A percentile compares a stretch with the other conserved stretches of the same genome.
phyloP scores from a whole-genome alignment of 2,888 invertebrate genomes.

The Orthosia gracilis region DNA sequence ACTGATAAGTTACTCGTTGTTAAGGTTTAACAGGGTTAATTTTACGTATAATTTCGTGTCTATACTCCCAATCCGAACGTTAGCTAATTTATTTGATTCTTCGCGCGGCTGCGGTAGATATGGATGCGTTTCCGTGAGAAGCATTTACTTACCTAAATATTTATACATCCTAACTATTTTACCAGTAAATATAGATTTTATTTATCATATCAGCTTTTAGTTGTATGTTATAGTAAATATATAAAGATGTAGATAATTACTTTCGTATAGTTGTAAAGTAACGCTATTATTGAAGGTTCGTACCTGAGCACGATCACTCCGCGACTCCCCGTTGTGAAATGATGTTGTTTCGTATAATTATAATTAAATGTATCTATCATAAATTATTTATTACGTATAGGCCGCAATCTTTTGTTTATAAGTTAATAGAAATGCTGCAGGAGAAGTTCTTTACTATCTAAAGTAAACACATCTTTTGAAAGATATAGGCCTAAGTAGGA shows the following conservation, averaged over 20 bases:
- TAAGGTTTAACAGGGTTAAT: conserved; percentile 85
- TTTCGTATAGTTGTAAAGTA: conserved; percentile 72
- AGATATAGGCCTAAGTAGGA: conserved; percentile 63
- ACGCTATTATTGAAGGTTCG: conserved; percentile 76
- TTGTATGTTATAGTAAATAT: conserved; percentile 81
- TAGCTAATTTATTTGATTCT: conserved; percentile 79
- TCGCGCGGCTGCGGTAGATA: conserved; percentile 65
- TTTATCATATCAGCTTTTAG: conserved; percentile 88
- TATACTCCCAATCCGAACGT: conserved; percentile 70
- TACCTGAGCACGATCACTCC: conserved; percentile 78
- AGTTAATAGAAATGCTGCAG: conserved; percentile 69
- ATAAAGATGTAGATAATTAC: conserved; percentile 81
- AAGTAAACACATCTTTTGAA: neutral
- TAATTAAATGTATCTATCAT: conserved; percentile 65
- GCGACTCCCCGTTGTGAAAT: conserved; percentile 63
- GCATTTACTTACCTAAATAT: conserved; percentile 83
- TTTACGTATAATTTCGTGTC: conserved; percentile 75
- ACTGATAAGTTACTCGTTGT: conserved; percentile 68
- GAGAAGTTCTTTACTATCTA: conserved; percentile 31
- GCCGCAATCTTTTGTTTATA: conserved; percentile 42
- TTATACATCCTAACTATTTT: conserved; percentile 80
- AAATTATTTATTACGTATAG: conserved; percentile 67
- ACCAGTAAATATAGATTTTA: conserved; percentile 87
- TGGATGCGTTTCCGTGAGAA: conserved; percentile 68
- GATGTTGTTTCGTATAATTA: conserved; percentile 65